phyloP scores from a whole-genome alignment of 2,113 vertebrate species.

The Microtus ochrogaster region DNA sequence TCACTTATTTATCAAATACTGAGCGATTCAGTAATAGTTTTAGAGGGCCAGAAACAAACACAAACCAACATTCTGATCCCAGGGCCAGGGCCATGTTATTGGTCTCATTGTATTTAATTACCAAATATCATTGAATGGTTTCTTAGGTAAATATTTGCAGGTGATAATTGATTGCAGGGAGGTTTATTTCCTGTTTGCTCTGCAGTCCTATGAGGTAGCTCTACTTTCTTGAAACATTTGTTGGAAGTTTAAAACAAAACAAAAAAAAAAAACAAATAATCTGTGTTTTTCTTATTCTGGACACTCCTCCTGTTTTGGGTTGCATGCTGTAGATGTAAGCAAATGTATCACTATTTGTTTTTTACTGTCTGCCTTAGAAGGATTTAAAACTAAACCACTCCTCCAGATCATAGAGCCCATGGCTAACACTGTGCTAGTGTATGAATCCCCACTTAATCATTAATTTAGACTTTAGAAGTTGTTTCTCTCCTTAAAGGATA shows the following conservation, averaged over 20 bases:
- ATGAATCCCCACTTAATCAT: background rate
- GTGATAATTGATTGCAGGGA: conserved; percentile 63
- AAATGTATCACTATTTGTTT: background rate
- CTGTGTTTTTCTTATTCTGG: background rate
- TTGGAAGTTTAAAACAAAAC: background rate
- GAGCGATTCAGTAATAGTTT: conserved; percentile 13
- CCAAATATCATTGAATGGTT: conserved; percentile 52
- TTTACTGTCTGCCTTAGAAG: background rate
- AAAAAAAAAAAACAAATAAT: background rate
- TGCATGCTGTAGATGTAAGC: background rate
- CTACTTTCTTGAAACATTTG: conserved; percentile 34
- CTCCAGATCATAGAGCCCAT: background rate
- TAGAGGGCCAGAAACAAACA: background rate
- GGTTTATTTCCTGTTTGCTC: conserved; percentile 53
- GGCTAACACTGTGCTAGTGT: background rate
- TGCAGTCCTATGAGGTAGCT: background rate
- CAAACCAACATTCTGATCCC: background rate
- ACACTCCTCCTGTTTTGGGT: background rate
- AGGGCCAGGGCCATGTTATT: background rate
- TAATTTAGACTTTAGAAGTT: background rate
- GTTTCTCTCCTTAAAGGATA: too few relatives aligned
- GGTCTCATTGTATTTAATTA: conserved; percentile 55
- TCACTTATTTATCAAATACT: conserved; percentile 56
- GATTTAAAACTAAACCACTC: background rate
- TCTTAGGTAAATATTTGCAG: conserved; percentile 67